Conservation (phyloP, 2,113 vertebrate species). For the Poeciliopsis occidentalis region DNA sequence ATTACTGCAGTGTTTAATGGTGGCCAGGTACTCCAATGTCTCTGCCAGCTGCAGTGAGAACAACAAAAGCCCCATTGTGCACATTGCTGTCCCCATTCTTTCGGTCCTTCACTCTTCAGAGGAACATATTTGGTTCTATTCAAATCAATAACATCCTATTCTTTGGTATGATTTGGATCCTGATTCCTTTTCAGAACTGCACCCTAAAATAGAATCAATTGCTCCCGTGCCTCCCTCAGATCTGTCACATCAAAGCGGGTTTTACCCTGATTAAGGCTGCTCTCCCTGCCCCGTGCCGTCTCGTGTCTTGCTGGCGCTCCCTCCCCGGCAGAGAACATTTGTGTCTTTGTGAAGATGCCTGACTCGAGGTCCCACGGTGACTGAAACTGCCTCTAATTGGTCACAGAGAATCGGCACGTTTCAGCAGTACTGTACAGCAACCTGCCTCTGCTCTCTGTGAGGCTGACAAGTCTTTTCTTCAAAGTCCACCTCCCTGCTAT, state of each 20-base stretch:
- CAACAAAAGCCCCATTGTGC: constrained; percentile 3
- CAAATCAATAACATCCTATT: constrained; percentile 12
- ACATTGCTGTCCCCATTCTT: neutral
- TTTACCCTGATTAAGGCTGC: constrained; percentile 41
- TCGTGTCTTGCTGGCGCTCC: neutral
- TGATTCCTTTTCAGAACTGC: constrained; percentile 3
- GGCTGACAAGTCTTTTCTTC: constrained; percentile 48
- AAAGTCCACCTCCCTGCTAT: constrained; percentile 19
- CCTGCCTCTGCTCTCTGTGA: constrained; percentile 47
- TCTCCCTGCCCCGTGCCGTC: constrained; percentile 3
- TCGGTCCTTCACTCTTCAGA: neutral
- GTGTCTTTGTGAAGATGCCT: constrained; percentile 41
- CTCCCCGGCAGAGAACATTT: constrained; percentile 23
- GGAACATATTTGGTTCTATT: constrained; percentile 26
- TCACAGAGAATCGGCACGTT: constrained; percentile 45
- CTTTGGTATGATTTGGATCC: neutral
- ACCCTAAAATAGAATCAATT: constrained; percentile 17
- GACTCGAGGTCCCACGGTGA: constrained; percentile 47
- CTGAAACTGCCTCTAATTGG: constrained; percentile 64
- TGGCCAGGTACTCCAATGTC: constrained; percentile 9
- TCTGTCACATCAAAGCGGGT: constrained; percentile 43
- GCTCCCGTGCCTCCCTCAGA: constrained; percentile 15
- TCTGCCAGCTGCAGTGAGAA: constrained; percentile 22
- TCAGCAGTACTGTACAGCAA: constrained; percentile 25
- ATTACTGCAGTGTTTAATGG: constrained; percentile 19